A percentile compares a stretch with the other conserved stretches of the same genome.
Conservation (phyloP, 2,888 invertebrate genomes). For the Melinaea menophilus region DNA sequence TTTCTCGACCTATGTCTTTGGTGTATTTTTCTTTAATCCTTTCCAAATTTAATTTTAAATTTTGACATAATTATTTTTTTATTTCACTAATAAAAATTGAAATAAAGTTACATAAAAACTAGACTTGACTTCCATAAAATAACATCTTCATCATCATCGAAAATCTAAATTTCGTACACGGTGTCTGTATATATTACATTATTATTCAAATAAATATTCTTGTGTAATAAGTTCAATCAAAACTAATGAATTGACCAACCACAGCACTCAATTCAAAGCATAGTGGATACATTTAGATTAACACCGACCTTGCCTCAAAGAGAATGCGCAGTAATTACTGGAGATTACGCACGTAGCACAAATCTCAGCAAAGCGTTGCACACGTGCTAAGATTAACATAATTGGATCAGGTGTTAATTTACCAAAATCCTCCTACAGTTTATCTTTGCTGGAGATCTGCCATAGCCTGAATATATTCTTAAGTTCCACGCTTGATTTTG, state of each 20-base stretch:
- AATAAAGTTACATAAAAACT: too few species aligned
- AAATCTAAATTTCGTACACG: too few species aligned
- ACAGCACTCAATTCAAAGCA: slow-evolving; percentile 12
- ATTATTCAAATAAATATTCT: too few species aligned
- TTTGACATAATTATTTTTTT: too few species aligned
- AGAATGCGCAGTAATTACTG: slow-evolving; percentile 33
- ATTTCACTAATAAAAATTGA: too few species aligned
- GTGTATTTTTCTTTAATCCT: slow-evolving; percentile 9
- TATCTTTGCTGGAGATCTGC: slow-evolving; percentile 25
- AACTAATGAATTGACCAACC: slow-evolving; percentile 1
- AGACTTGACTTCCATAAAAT: too few species aligned
- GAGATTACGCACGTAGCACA: slow-evolving; percentile 36
- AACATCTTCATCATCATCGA: too few species aligned
- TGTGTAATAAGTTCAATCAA: too few species aligned
- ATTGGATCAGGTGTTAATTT: slow-evolving; percentile 40
- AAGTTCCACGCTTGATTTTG: slow-evolving; percentile 3
- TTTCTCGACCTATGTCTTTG: not conserved
- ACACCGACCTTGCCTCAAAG: slow-evolving; percentile 28
- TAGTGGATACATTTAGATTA: slow-evolving; percentile 24
- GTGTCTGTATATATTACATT: too few species aligned
- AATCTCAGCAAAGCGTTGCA: slow-evolving; percentile 30
- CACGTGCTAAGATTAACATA: slow-evolving; percentile 38
- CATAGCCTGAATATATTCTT: slow-evolving; percentile 14
- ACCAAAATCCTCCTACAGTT: slow-evolving; percentile 31
- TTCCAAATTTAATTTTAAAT: too few species aligned